Base-by-base conservation (phyloP, 2,888 invertebrate genomes). In the Clostera curtula region DNA sequence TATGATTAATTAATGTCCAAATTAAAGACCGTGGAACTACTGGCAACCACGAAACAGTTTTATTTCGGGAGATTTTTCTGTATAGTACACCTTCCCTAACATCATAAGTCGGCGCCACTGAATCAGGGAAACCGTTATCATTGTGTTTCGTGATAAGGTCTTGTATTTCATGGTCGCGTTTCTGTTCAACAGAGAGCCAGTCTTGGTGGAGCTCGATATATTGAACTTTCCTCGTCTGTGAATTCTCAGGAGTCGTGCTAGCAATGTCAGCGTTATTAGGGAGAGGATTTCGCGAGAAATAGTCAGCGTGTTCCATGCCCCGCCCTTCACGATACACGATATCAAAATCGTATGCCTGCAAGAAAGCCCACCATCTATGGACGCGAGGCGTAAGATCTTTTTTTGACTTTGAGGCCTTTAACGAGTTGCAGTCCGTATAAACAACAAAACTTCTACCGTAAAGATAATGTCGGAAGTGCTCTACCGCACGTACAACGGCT, bases 121-220 rank as follows among this genome's bases (percentile, higher is more conserved):
- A 10, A 1, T 17, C 19, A 6, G 25, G 20, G 0, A 37, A 13
- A 3, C 21, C 25, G 6, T 28, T 27, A 2, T 23, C 31, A 1
- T 15, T 1, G 4, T 25, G 19, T 6, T 18, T 24, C 48, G 39
- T 0, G 5, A 53, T 28, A 1, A 53, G 7, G 5, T 43, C 30
- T 6, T 24, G 24, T 2, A 50, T 43, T 22, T 49, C 43, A 2
- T 4, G 1, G 19, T 56, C 57, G 0, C 46, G 31, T 13, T 42
- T 20, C 31, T 58, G 54, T 12, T 54, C 54, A 1, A 46, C 49
- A 0, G 25, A 7, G 1, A 58, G 19, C 53, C 54, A 53, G 0
- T 29, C 36, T 2, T 24, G 5, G 10, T 48, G 33, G 0, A 49
- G 11, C 7, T 45, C 42, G 2, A 36, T 19, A 4, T 41, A 36